Conservation (phyloP, 2,888 invertebrate genomes). For the Galerucella nymphaeae region DNA sequence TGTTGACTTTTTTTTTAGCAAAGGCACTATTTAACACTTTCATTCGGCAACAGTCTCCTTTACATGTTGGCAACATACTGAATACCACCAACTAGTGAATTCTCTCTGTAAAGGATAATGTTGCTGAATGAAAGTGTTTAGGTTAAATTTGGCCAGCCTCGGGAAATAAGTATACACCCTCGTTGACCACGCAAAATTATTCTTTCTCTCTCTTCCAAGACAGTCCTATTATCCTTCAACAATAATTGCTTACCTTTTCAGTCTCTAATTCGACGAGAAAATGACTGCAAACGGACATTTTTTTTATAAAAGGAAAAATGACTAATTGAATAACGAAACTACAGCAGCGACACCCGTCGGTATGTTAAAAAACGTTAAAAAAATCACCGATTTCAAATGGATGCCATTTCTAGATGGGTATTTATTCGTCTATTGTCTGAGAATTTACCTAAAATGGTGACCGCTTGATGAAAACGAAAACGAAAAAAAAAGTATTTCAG, state of each 20-base stretch:
- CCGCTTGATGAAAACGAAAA: conserved; percentile 30
- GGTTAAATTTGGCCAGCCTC: no score
- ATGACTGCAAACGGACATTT: conserved; percentile 8
- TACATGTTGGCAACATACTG: no score
- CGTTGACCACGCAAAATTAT: no score
- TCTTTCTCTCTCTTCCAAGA: no score
- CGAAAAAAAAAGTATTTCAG: conserved; percentile 39
- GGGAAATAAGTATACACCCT: no score
- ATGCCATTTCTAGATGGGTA: conserved; percentile 31
- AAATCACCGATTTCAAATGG: conserved; percentile 6
- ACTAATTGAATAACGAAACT: conserved; percentile 34
- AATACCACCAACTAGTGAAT: no score
- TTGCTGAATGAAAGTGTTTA: no score
- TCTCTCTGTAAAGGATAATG: no score
- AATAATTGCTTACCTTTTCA: conserved; percentile 10
- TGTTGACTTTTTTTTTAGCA: no score
- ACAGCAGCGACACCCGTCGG: conserved; percentile 27
- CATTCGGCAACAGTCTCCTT: no score
- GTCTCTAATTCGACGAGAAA: conserved; percentile 18
- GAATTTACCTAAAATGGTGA: conserved; percentile 47
- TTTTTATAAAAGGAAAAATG: not conserved
- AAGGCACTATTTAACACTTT: no score
- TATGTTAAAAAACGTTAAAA: conserved; percentile 35
- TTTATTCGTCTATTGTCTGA: conserved; percentile 47
- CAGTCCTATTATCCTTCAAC: not conserved